phyloP scores from a whole-genome alignment of 1,140 invertebrate genomes.

The Drosophila santomea region DNA sequence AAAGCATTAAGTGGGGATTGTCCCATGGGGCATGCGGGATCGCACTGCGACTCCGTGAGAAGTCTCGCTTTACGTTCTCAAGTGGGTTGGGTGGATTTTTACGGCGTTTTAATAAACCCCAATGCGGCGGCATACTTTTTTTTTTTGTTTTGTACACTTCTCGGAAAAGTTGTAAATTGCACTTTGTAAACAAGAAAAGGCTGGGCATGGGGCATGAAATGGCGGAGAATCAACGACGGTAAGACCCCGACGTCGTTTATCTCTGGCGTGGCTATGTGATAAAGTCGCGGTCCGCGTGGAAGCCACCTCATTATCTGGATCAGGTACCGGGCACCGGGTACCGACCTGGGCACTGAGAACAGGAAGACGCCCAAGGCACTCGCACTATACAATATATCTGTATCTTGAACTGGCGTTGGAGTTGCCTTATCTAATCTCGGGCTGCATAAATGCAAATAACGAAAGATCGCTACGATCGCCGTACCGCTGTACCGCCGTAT shows the following conservation, averaged over 20 bases:
- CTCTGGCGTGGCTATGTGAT: constrained; percentile 54
- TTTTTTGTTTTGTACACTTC: constrained; percentile 53
- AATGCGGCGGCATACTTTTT: constrained; percentile 54
- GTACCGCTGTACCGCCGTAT: constrained; percentile 28
- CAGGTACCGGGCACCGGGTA: constrained; percentile 16
- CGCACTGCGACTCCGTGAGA: constrained; percentile 22
- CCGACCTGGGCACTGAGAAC: constrained; percentile 49
- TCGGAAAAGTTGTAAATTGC: constrained; percentile 79
- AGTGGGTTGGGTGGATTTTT: constrained; percentile 39
- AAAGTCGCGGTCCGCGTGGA: constrained; percentile 59
- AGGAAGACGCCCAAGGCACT: constrained; percentile 65
- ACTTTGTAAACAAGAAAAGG: constrained; percentile 61
- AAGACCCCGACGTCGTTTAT: constrained; percentile 66
- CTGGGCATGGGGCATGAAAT: constrained; percentile 25
- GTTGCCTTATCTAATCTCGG: constrained; percentile 70
- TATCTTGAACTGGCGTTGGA: constrained; percentile 32
- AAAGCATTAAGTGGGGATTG: constrained; percentile 67
- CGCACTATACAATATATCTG: constrained; percentile 2
- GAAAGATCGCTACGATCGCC: constrained; percentile 55
- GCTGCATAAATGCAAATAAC: constrained; percentile 81
- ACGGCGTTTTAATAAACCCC: constrained; percentile 62
- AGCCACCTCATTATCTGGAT: constrained; percentile 69
- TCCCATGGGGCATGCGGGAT: constrained; percentile 11
- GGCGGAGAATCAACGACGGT: constrained; percentile 66
- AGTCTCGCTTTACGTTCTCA: constrained; percentile 26